A percentile compares a stretch with the other conserved stretches of the same genome.
These are phyloP conservation scores for Apis dorsata DNA, from an alignment of 1,140 invertebrate species.

Conservation along the genomic window DNA sequence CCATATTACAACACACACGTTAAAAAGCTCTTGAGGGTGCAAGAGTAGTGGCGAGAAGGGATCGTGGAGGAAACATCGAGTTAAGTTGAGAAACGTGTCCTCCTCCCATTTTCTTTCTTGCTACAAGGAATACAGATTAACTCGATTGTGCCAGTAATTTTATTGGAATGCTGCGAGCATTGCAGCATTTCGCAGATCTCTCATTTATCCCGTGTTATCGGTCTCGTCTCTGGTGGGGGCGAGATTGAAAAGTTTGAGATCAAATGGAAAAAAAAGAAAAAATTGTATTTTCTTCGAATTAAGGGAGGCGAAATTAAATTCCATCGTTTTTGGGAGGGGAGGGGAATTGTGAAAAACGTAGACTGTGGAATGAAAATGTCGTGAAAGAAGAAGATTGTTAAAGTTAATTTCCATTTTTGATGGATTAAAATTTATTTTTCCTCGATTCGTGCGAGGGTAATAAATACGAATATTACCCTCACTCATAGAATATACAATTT, in stretches of 20 bases:
- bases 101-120: neutral
- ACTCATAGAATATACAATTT: constrained; percentile 32
- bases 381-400: neutral
- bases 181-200: neutral
- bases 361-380: no score
- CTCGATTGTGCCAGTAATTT: neutral
- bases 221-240: no score
- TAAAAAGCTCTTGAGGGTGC: neutral
- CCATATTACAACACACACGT: neutral
- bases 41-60: neutral
- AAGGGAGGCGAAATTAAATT: no score
- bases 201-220: neutral
- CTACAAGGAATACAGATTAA: neutral
- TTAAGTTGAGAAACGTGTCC: constrained; percentile 7
- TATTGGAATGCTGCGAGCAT: neutral
- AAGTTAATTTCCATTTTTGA: neutral
- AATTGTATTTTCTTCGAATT: no score
- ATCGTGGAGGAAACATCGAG: neutral
- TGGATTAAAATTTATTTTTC: neutral
- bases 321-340: neutral
- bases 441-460: neutral
- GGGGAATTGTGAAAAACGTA: no score
- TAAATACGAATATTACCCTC: constrained; percentile 1
- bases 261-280: no score
- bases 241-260: no score